Conservation (phyloP, 2,888 invertebrate genomes). For the Polydrusus tereticollis region DNA sequence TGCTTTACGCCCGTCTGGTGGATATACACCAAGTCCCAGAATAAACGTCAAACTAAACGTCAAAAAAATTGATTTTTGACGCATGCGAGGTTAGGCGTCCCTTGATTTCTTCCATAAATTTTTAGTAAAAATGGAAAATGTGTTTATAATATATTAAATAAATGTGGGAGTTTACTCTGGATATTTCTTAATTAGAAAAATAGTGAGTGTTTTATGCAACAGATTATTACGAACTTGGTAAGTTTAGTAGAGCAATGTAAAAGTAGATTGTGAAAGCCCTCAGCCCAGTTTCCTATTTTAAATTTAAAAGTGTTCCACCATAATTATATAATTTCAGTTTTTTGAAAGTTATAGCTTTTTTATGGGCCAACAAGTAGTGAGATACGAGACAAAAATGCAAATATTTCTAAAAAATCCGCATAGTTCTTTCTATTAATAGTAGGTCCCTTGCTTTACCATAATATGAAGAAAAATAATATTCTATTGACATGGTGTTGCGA, state of each 20-base stretch:
- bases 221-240: slow-evolving; percentile 1
- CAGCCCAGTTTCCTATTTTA: neutral
- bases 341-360: neutral
- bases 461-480: too few species aligned
- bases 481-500: too few species aligned
- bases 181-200: neutral
- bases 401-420: too few species aligned
- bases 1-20: neutral
- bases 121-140: neutral
- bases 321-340: slow-evolving; percentile 5
- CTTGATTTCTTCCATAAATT: slow-evolving; percentile 3
- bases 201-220: slow-evolving; percentile 5
- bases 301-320: neutral
- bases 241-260: neutral
- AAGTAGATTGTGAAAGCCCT: slow-evolving; percentile 1
- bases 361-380: too few species aligned
- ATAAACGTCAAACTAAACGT: neutral
- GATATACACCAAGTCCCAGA: neutral
- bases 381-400: too few species aligned
- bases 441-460: too few species aligned
- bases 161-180: neutral
- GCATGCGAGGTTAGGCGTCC: slow-evolving; percentile 6
- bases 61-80: neutral
- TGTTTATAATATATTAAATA: neutral
- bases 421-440: too few species aligned